phyloP scores from a whole-genome alignment of 2,113 vertebrate species.

The Cheilinus undulatus region DNA sequence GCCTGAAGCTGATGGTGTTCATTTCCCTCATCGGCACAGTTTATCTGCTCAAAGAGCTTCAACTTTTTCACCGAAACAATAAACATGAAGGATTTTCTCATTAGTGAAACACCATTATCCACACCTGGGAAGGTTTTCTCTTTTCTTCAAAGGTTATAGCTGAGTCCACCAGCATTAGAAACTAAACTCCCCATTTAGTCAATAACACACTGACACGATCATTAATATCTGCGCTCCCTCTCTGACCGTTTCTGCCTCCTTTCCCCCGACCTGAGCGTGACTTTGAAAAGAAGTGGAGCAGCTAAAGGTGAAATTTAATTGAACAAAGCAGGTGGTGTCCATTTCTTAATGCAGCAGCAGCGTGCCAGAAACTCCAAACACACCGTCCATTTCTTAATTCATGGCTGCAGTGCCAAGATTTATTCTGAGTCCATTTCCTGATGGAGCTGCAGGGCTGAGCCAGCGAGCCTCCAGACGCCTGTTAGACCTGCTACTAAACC shows the following conservation, averaged over 20 bases:
- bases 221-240: constrained; percentile 2
- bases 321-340: constrained; percentile 47
- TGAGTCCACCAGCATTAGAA: constrained; percentile 2
- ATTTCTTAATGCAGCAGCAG: constrained; percentile 51
- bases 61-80: too few species aligned
- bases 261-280: constrained; percentile 22
- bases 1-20: not conserved
- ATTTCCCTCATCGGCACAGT: not conserved
- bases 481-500: not conserved
- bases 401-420: constrained; percentile 20
- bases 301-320: constrained; percentile 56
- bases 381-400: constrained; percentile 47
- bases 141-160: not conserved
- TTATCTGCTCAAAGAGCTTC: too few species aligned
- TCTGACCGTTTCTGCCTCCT: constrained; percentile 11
- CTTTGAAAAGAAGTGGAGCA: constrained; percentile 38
- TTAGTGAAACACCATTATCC: not conserved
- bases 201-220: constrained; percentile 28
- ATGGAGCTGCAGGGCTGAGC: constrained; percentile 44
- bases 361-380: constrained; percentile 44
- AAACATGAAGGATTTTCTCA: not conserved
- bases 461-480: not conserved
- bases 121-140: not conserved
- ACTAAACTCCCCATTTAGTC: constrained; percentile 7
- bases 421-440: constrained; percentile 46